Conservation (phyloP, 2,113 vertebrate genomes). For the Thalassarche chlororhynchos region DNA sequence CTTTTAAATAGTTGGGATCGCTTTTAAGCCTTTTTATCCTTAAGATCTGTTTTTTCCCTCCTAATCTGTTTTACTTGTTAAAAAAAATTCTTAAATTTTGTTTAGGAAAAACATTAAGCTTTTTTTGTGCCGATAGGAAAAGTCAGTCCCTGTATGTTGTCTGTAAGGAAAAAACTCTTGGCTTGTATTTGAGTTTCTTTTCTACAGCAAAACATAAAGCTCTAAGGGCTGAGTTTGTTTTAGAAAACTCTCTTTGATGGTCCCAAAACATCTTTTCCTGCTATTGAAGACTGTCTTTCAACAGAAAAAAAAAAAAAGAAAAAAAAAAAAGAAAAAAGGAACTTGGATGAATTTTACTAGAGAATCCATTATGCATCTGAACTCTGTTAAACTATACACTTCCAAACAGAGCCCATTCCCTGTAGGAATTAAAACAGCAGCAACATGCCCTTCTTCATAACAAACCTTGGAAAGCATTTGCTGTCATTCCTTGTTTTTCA, state of each 20-base stretch:
- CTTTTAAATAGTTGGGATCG: neutral
- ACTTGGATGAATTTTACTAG: conserved; percentile 17
- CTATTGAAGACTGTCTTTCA: conserved; percentile 64
- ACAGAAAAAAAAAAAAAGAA: neutral
- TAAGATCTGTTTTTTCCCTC: neutral
- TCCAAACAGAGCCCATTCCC: neutral
- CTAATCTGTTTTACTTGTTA: conserved; percentile 19
- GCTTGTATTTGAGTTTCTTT: conserved; percentile 57
- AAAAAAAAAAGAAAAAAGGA: neutral
- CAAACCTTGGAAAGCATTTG: conserved; percentile 10
- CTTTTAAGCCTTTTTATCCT: neutral
- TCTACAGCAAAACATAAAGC: conserved; percentile 61
- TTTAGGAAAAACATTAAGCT: conserved; percentile 15
- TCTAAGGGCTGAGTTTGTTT: conserved; percentile 70
- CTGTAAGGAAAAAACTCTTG: conserved; percentile 23
- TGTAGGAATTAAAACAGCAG: conserved; percentile 12
- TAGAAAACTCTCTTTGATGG: conserved; percentile 74
- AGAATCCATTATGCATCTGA: neutral
- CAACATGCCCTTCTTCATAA: neutral
- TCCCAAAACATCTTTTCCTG: conserved; percentile 67
- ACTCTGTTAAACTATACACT: neutral
- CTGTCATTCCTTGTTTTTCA: neutral
- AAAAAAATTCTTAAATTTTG: neutral
- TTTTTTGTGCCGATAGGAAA: neutral
- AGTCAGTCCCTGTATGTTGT: neutral